Base-by-base conservation (phyloP, 2,113 vertebrate genomes). In the Ranitomeya variabilis region DNA sequence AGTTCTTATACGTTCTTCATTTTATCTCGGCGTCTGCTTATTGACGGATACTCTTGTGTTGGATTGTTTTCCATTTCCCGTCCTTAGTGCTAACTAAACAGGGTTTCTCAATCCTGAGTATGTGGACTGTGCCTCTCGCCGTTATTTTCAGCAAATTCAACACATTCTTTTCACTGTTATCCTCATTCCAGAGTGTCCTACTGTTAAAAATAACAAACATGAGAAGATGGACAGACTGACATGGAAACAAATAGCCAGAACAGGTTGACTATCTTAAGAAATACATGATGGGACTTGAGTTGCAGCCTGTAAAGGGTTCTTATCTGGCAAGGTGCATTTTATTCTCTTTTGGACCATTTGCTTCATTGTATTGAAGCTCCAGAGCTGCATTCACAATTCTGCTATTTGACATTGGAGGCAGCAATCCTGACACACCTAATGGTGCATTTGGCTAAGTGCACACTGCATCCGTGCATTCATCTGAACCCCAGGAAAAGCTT, bases 71-170 rank as follows among this genome's bases (percentile, higher is more conserved):
- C 71, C 37, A 6, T 51, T 45, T 19, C 37, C 45, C 16, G 31
- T 71, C 31, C 71, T 74, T 31, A 74, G 71, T 74, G 16, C 73
- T 76, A 8, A 6, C 37, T 11, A 21, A 51, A 52, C 37, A 76
- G 71, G 71, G 37, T 76, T 76, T 51, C 73, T 76, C 73, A 52
- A 51, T 76, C 73, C 11, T 21, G 73, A 76, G 45, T 76, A 52
- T 76, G 37, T 76, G 73, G 21, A 52, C 71, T 45, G 6, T 8
- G 31, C 71, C 31, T 21, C 73, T 21, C 11, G 16, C 15, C 7
- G 37, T 52, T 76, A 51, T 51, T 76, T 51, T 45, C 18, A 9
- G 51, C 18, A 51, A 52, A 52, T 52, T 76, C 31, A 74, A 45
- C 31, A 37, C 19, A 73, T 73, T 73, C 69, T 73, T 73, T n/a